These are phyloP conservation scores for Brachystomella parvula DNA, from an alignment of 1,140 invertebrate genomes.

Conservation along the genomic window DNA sequence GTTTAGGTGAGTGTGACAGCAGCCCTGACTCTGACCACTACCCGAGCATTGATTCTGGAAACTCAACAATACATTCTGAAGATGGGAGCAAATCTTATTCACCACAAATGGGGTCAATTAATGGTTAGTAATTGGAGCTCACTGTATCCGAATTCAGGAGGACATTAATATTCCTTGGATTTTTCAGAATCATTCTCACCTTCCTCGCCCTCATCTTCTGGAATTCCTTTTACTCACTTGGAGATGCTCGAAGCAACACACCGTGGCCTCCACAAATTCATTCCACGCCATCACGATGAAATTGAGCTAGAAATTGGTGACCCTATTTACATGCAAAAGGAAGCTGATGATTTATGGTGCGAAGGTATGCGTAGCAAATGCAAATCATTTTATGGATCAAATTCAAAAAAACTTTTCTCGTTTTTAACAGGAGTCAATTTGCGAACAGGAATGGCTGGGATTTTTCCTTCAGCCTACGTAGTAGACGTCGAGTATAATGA, in stretches of 20 bases:
- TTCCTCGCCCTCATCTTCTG: slow-evolving; percentile 36
- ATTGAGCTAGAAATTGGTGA: slow-evolving; percentile 95
- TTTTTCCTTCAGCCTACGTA: slow-evolving; percentile 93
- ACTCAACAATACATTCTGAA: slow-evolving; percentile 80
- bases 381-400: not conserved
- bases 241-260: slow-evolving; percentile 91
- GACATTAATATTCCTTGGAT: not conserved
- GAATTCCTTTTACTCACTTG: slow-evolving; percentile 60
- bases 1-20: not conserved
- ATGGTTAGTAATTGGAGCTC: slow-evolving; percentile 35
- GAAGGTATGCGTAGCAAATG: slow-evolving; percentile 54
- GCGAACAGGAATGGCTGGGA: slow-evolving; percentile 80
- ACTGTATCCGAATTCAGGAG: not conserved
- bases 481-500: slow-evolving; percentile 93
- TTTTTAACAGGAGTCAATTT: slow-evolving; percentile 71
- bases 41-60: slow-evolving; percentile 73
- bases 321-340: slow-evolving; percentile 91
- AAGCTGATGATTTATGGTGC: slow-evolving; percentile 95
- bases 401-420: not conserved
- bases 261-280: slow-evolving; percentile 87
- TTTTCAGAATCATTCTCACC: slow-evolving; percentile 40
- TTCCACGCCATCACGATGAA: slow-evolving; percentile 88
- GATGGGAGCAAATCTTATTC: slow-evolving; percentile 76
- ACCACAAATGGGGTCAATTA: slow-evolving; percentile 46
- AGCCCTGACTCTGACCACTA: slow-evolving; percentile 68